phyloP scores from a whole-genome alignment of 2,797 vertebrate species.

The Amblyraja radiata region DNA sequence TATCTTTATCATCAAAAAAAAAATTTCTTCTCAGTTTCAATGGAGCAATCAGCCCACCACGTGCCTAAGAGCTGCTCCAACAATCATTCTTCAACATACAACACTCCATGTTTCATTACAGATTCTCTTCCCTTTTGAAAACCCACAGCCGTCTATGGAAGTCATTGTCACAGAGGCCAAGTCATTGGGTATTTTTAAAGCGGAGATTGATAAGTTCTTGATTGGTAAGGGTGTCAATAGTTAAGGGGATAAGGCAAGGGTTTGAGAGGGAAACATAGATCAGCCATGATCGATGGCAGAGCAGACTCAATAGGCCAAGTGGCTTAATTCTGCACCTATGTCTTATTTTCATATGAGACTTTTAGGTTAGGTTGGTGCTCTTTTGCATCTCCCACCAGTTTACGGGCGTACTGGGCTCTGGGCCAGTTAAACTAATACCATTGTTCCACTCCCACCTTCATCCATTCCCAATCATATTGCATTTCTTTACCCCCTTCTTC shows the following conservation, averaged over 20 bases:
- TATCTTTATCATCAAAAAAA: not conserved
- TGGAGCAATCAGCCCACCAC: not conserved
- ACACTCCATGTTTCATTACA: not conserved
- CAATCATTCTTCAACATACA: not conserved
- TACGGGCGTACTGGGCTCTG: not conserved
- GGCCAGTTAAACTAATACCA: not conserved
- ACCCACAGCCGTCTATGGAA: too few relatives aligned
- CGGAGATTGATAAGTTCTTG: too few relatives aligned
- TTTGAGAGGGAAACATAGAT: too few relatives aligned
- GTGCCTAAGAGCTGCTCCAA: not conserved
- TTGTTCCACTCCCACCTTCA: not conserved
- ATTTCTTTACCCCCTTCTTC: not conserved
- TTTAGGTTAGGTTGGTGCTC: not conserved
- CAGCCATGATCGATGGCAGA: too few relatives aligned
- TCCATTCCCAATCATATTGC: not conserved
- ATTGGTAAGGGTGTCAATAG: too few relatives aligned
- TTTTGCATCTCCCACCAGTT: not conserved
- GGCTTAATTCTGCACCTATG: too few relatives aligned
- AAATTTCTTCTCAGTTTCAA: not conserved
- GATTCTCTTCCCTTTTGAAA: not conserved
- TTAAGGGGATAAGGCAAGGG: too few relatives aligned
- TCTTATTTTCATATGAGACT: not conserved
- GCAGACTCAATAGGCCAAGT: too few relatives aligned
- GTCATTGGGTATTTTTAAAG: too few relatives aligned
- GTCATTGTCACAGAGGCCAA: too few relatives aligned